These are phyloP conservation scores for Bos javanicus DNA, from an alignment of 2,113 vertebrate species.

Conservation along the genomic window DNA sequence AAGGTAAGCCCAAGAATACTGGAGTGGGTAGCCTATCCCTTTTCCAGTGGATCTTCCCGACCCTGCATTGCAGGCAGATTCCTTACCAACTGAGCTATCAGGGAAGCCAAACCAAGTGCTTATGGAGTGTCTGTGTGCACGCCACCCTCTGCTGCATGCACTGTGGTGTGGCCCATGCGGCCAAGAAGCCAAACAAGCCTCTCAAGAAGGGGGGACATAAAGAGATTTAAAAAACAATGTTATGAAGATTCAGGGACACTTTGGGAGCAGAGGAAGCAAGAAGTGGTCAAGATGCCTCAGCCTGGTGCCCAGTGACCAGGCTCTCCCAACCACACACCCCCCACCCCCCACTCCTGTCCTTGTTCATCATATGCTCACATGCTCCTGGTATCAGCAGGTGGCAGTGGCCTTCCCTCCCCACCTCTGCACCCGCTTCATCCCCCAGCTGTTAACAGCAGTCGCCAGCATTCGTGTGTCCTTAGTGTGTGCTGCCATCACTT, in stretches of 20 bases:
- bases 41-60: neutral
- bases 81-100: neutral
- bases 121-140: fast-evolving
- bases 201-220: neutral
- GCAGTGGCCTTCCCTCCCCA: neutral
- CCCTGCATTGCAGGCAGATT: neutral
- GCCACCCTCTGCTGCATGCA: neutral
- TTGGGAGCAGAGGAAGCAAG: neutral
- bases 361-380: fast-evolving
- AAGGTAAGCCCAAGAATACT: neutral
- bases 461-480: neutral
- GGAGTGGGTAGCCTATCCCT: neutral
- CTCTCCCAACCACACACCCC: neutral
- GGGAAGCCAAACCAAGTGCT: neutral
- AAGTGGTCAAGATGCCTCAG: neutral
- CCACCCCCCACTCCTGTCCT: fast-evolving
- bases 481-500: neutral
- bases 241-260: neutral
- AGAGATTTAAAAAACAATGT: neutral
- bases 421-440: neutral
- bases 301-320: neutral
- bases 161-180: neutral
- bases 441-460: neutral
- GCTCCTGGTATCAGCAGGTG: neutral
- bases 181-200: neutral